A percentile compares a stretch with the other conserved stretches of the same genome.
These are phyloP conservation scores for Cryptocheilus praepositus DNA, from an alignment of 2,888 invertebrate species.

Conservation along the genomic window DNA sequence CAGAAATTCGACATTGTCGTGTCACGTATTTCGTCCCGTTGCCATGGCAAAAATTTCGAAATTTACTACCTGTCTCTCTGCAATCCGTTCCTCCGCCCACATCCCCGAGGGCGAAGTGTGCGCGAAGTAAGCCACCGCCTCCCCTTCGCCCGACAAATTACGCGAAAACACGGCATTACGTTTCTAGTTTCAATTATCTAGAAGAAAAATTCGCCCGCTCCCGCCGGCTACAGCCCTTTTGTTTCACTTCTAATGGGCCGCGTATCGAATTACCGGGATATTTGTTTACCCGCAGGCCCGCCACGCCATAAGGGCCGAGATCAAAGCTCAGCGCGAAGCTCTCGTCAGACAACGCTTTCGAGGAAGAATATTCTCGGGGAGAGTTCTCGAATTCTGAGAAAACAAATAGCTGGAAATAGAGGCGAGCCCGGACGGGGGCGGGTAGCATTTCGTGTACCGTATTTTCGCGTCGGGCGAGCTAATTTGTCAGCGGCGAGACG, in stretches of 20 bases:
- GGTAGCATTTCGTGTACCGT: too few species aligned
- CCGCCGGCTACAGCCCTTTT: constrained; percentile 31
- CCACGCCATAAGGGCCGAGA: constrained; percentile 28
- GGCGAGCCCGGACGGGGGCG: too few species aligned
- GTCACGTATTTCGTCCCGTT: too few species aligned
- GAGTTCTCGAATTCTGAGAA: constrained; percentile 22
- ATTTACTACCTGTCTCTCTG: too few species aligned
- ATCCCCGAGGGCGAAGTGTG: too few species aligned
- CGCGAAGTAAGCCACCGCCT: too few species aligned
- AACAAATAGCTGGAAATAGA: constrained; percentile 32
- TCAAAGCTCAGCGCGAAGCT: constrained; percentile 26
- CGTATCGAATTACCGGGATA: constrained; percentile 50
- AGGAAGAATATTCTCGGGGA: constrained; percentile 26
- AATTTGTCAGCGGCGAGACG: too few species aligned
- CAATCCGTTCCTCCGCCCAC: too few species aligned
- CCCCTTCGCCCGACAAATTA: neutral
- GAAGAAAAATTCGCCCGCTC: constrained; percentile 32
- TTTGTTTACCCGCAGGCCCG: constrained; percentile 47
- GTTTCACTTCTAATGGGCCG: constrained; percentile 48
- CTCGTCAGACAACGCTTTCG: constrained; percentile 23
- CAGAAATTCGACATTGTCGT: too few species aligned
- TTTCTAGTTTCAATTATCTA: constrained; percentile 53
- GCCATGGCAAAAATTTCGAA: too few species aligned
- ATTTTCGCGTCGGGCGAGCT: too few species aligned
- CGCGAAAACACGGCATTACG: constrained; percentile 25